Base-by-base conservation (phyloP, 2,113 vertebrate genomes). In the Kryptolebias marmoratus region DNA sequence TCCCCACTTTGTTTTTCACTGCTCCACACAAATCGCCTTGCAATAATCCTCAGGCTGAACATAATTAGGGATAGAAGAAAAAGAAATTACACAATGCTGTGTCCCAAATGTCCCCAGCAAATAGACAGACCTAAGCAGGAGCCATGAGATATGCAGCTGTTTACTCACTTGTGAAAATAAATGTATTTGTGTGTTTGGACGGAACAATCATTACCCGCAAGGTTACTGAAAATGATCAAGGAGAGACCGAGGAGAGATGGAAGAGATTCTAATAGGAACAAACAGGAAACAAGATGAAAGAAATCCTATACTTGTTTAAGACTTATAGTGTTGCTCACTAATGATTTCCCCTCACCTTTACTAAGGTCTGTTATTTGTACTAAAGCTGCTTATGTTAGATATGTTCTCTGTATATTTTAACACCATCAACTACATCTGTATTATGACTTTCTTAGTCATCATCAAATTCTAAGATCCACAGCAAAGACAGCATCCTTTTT, bases 1-100 rank as follows among this genome's bases (percentile, higher is more conserved):
- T 81, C 77, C 79, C 44, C 64, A 39, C 66, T 18, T 73, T 76
- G 75, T 81, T 85, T 82, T 66, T 64, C 66, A 54, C 59, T 6
- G 62, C 56, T 71, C 44, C 2, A 11, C 84, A 85, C 84, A 88
- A 88, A 92, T 89, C 68, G 68, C 86, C 83, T 66, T 75, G 77
- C 82, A 88, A 86, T 87, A 88, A 89, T 86, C 87, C 79, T 68
- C 39, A 1, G 84, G 87, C 83, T 70, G 72, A 85, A 90, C 91
- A 90, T 88, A 91, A 92, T 91, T 92, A 91, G 70, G 76, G 67
- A 86, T 81, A 79, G 82, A 65, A 64, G 82, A 87, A 87, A 87
- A 77, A 88, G 83, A 81, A 83, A 67, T 65, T 83, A 89, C 87
- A 88, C 76, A 86, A 67, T 85, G 72, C 55, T 50, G 64, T 80